Conservation (phyloP, 1,140 invertebrate genomes). For the Mycetomoellerius zeteki region DNA sequence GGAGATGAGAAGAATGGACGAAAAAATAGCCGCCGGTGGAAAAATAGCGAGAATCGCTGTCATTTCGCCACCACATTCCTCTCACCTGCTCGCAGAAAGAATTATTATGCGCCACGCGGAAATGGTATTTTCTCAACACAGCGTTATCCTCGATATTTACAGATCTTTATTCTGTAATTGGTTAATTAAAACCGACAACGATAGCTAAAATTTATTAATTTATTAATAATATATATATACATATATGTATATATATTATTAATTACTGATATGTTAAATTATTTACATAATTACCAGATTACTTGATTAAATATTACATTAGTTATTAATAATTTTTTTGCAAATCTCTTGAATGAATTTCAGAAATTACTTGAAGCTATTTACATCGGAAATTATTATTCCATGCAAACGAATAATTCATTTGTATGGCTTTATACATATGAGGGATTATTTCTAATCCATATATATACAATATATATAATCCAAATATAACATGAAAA, state of each 20-base stretch:
- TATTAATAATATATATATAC: background rate
- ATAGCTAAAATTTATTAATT: background rate
- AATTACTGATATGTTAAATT: background rate
- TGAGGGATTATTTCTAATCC: too few relatives aligned
- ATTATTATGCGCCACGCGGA: slow-evolving; percentile 21
- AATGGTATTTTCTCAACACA: background rate
- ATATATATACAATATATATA: too few relatives aligned
- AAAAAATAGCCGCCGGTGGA: slow-evolving; percentile 27
- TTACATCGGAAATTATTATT: background rate
- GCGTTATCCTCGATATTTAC: background rate
- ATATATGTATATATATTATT: background rate
- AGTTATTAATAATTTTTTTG: slow-evolving; percentile 11
- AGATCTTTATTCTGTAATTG: slow-evolving; percentile 8
- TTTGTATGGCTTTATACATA: background rate
- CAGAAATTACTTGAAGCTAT: background rate
- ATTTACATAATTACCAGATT: background rate
- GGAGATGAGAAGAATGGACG: background rate
- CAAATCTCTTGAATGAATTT: background rate
- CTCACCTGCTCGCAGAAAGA: slow-evolving; percentile 20
- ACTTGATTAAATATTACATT: background rate
- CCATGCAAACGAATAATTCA: background rate
- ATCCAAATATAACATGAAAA: too few relatives aligned
- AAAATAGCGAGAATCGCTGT: slow-evolving; percentile 33
- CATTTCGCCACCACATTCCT: slow-evolving; percentile 24
- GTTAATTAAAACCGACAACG: background rate